Evolutionary conservation across 2,888 invertebrate genomes (phyloP), one percentile per base, ranked within the genome.

Genomic region (Hyles lineata): DNA sequence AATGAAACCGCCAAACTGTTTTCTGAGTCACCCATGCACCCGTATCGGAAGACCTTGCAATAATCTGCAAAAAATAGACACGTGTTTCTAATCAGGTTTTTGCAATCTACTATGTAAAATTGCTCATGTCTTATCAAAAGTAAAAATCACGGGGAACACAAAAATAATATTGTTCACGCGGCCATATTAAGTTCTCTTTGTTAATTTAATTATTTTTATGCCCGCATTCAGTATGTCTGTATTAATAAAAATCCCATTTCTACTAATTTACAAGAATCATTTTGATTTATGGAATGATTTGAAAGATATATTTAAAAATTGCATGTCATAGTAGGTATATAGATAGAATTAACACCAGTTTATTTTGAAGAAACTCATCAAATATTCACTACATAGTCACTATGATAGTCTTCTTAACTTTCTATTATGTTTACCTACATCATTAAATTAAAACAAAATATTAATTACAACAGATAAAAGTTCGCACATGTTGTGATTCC

Each of bases 141-240:
- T 5, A 43, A 67, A 67, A 67, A 67, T 67, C 43, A 23, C 50
- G 43, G 43, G 43, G 4, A 67, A 23, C 21, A 23, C 15, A 1
- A 50, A 50, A 21, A 43, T 19, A 43, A 11, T 19, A 63, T 63
- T 43, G 35, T 11, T 5, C 63, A 43, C 43, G n/a, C 35, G 17
- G 23, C 61, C 23, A 67, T 50, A 17, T 23, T 43, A 23, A 1
- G 15, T 23, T 50, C 23, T 43, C 23, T 15, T 17, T 17, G 23
- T 72, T 82, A 77, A 85, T 84, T 84, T 76, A 83, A 84, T 87
- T 83, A 85, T 75, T 74, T 73, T 77, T 76, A 74, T 70, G 55
- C 83, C 83, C 83, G 83, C 83, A 84, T 84, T 55, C 73, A 76
- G 70, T 75, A 79, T 78, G 76, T 77, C 74, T 77, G 70, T 75